Base-by-base conservation (phyloP, 2,797 vertebrate species). In the Cyprinodon diabolis region DNA sequence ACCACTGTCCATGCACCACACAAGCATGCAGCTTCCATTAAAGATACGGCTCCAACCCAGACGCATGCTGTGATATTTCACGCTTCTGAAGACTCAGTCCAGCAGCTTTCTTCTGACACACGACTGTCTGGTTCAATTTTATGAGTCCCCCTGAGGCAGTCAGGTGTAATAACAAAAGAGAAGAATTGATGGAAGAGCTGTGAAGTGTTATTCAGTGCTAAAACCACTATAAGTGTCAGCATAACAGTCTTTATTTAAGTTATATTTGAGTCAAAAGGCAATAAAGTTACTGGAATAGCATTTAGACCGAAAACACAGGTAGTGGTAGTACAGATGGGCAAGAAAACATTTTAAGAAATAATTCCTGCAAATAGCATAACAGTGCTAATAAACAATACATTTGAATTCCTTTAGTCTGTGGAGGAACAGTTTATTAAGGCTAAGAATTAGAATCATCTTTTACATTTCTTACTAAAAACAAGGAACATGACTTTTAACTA, bases 31-130 rank as follows among this genome's bases (percentile, higher is more conserved):
- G 72, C 57, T 77, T 40, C 54, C 51, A 40, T 66, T 71, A 23
- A 76, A 79, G 45, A n/a, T 71, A 10, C 21, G 23, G 30, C 58
- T 66, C 23, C 13, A 70, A 49, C 72, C 63, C 62, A 1, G 35
- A 12, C 19, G 30, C 56, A 75, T 52, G 60, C 84, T 74, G 85
- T 51, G 74, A 83, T 79, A 62, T 85, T 86, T 88, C 77, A 80
- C 79, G 54, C 40, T 66, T 65, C 21, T 68, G n/a, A 72, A 51
- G 66, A 56, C 8, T 1, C 10, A 67, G 69, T 58, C 72, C 66
- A 48, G 54, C n/a, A 3, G 57, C 62, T 65, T 45, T 45, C 37
- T 65, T 35, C 45, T 68, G 47, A 83, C 74, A 69, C 14, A 69
- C 23, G 13, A 52, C 81, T 4, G 25, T 37, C 47, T 52, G 73